Evolutionary conservation across 2,113 vertebrate genomes (phyloP).

Genomic region (Scatophagus argus): DNA sequence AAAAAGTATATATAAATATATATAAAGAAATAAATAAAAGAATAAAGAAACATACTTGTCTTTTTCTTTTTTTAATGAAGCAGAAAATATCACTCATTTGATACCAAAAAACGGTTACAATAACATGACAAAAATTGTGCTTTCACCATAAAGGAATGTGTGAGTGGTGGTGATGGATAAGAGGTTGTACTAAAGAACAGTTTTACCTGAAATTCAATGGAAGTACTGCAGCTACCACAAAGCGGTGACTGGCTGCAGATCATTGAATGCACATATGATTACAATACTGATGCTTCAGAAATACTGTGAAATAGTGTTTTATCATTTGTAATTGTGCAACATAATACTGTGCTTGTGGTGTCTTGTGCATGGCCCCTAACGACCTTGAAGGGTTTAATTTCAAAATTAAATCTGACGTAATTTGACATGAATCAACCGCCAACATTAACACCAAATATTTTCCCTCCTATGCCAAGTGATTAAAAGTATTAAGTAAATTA

Average conservation of each 20-base stretch:
- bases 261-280: conserved; percentile 37
- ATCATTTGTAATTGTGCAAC: conserved; percentile 31
- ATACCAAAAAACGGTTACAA: conserved; percentile 70
- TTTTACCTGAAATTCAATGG: conserved; percentile 39
- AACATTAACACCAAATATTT: neutral
- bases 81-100: conserved; percentile 67
- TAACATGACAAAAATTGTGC: conserved; percentile 67
- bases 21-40: conserved; percentile 8
- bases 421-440: neutral
- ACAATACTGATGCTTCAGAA: conserved; percentile 40
- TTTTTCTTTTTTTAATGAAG: conserved; percentile 69
- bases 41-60: neutral
- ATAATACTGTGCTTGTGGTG: conserved; percentile 50
- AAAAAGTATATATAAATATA: neutral
- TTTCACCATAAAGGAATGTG: conserved; percentile 63
- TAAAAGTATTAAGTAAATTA: neutral
- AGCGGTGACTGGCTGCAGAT: conserved; percentile 42
- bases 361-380: neutral
- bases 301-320: conserved; percentile 43
- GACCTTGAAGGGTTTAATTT: conserved; percentile 37
- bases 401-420: conserved; percentile 3
- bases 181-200: conserved; percentile 14
- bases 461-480: neutral
- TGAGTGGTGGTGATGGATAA: conserved; percentile 27
- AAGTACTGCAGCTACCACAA: conserved; percentile 11